phyloP scores from a whole-genome alignment of 2,113 vertebrate species.

The Anas platyrhynchos region DNA sequence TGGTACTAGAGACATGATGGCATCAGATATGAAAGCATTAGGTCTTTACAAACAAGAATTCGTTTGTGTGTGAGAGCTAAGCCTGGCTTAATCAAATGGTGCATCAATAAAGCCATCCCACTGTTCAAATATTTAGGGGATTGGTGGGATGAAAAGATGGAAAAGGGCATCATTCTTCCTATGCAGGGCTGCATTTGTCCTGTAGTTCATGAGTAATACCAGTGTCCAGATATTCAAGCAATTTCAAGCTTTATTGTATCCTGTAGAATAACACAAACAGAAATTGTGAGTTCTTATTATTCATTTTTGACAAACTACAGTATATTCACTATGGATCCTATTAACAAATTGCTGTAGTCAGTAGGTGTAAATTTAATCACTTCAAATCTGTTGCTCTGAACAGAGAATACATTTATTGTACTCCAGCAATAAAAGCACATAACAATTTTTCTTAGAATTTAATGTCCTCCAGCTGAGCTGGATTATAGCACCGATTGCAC shows the following conservation, averaged over 20 bases:
- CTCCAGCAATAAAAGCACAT: background rate
- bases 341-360: background rate
- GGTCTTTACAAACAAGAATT: conserved; percentile 42
- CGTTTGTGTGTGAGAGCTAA: conserved; percentile 26
- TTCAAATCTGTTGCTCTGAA: background rate
- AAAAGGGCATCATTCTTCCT: background rate
- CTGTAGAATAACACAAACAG: background rate
- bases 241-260: background rate
- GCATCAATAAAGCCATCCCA: conserved; percentile 34
- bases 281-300: background rate
- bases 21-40: background rate
- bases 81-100: conserved; percentile 48
- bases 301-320: background rate
- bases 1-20: background rate
- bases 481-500: background rate
- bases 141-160: conserved; percentile 21
- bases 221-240: background rate
- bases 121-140: conserved; percentile 33
- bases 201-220: background rate
- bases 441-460: background rate
- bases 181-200: background rate
- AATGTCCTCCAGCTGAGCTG: background rate
- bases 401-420: background rate
- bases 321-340: background rate
- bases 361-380: background rate